Evolutionary conservation across 2,797 vertebrate genomes (phyloP), one percentile per base, ranked within the genome.

Genomic region (Triplophysa bombifrons): DNA sequence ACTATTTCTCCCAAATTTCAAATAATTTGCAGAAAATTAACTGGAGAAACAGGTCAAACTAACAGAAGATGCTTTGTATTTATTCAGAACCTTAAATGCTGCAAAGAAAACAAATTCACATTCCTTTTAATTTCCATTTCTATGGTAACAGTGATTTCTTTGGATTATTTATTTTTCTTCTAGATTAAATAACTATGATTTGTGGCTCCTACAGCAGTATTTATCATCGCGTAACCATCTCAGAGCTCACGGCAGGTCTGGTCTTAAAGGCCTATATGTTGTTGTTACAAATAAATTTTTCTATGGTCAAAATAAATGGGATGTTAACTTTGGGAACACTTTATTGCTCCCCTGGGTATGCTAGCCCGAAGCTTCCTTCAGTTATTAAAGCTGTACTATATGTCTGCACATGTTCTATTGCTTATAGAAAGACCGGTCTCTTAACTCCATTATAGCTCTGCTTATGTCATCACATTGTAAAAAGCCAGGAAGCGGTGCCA

Each of bases 391-490:
- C 11, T 14, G 58, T 16, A 64, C 13, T 1, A 10, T 22, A 16
- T 20, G 44, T 1, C 72, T 4, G 17, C 19, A 41, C 30, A 20
- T n/a, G 30, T 65, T 74, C 25, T 14, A 46, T 20, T 64, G 46
- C 46, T 63, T 63, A 30, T 10, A 8, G 11, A 63, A 48, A 19
- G 44, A 30, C 17, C 48, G 25, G 17, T 20, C 58, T 74, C 25
- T 63, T 61, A 74, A 63, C 22, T 74, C 17, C 72, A 64, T 50
- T 74, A 27, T 11, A 50, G 60, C 48, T 17, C 44, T 51, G 72
- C 12, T 63, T 50, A 50, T 50, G 13, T 61, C 69, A 41, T 71
- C 41, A 48, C 22, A 9, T 30, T 61, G 22, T 30, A n/a, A 19
- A 14, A 64, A 34, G 30, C 27, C 61, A 34, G 25, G 60, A 63